Conservation (phyloP, 2,797 vertebrate species). For the Lophotriccus pileatus region DNA sequence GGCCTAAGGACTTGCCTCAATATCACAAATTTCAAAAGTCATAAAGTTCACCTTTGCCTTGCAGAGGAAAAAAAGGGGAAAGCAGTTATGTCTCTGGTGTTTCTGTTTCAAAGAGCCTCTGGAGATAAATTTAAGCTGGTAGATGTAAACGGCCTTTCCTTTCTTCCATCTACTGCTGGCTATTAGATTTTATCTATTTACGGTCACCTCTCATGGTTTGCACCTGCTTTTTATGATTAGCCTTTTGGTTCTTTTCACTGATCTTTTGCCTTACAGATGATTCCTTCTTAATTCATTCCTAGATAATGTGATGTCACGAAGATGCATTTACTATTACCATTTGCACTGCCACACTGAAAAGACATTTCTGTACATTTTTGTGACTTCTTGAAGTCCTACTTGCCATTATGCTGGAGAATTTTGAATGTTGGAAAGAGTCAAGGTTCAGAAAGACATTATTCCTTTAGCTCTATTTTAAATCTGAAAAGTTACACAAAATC, state of each 20-base stretch:
- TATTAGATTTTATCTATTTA: constrained; percentile 9
- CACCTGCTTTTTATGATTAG: neutral
- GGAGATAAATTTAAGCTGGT: neutral
- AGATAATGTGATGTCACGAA: neutral
- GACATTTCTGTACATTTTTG: neutral
- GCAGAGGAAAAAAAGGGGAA: neutral
- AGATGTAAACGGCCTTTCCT: neutral
- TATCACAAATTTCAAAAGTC: neutral
- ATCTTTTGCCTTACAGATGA: neutral
- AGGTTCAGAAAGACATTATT: neutral
- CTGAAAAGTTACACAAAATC: neutral
- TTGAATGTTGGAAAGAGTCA: neutral
- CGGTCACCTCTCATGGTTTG: neutral
- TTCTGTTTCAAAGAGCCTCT: constrained; percentile 15
- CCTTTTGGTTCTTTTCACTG: neutral
- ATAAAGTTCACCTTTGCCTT: neutral
- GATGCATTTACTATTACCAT: neutral
- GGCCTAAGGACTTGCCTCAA: neutral
- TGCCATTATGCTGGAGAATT: neutral
- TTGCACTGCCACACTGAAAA: neutral
- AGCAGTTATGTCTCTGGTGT: neutral
- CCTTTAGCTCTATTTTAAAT: neutral
- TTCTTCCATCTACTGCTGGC: neutral
- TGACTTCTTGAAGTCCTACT: neutral
- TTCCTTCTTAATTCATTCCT: neutral